Conservation (phyloP, 2,888 invertebrate genomes). For the Halictus ligatus region DNA sequence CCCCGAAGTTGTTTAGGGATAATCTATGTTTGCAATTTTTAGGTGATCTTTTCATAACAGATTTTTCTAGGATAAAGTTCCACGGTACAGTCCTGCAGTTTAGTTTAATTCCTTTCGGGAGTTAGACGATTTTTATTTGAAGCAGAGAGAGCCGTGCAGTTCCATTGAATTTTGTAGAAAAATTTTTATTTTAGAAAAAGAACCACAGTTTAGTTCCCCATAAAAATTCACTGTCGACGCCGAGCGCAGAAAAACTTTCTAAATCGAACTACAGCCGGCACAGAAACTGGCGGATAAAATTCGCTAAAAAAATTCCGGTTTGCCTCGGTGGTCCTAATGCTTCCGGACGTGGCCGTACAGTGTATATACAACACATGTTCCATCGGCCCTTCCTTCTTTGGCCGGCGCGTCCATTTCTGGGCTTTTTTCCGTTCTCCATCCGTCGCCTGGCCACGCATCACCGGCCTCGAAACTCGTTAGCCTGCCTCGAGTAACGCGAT, state of each 20-base stretch:
- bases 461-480: slow-evolving; percentile 66
- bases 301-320: background rate
- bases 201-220: background rate
- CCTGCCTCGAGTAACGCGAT: slow-evolving; percentile 66
- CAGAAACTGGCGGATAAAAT: background rate
- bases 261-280: background rate
- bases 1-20: background rate
- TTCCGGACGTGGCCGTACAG: background rate
- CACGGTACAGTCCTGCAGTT: background rate
- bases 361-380: background rate
- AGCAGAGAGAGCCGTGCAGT: background rate
- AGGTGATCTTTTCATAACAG: too few species aligned
- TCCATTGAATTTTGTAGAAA: background rate
- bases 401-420: slow-evolving; percentile 39
- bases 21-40: background rate
- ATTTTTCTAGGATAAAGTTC: too few species aligned
- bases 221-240: background rate
- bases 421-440: slow-evolving; percentile 36
- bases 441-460: slow-evolving; percentile 60
- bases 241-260: background rate
- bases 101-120: background rate
- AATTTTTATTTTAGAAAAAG: background rate
- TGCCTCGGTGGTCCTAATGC: background rate
- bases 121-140: background rate
- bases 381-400: slow-evolving; percentile 16